These are phyloP conservation scores for Leptinotarsa defecta DNA, from an alignment of 1,140 invertebrate genomes.

Conservation along the genomic window DNA sequence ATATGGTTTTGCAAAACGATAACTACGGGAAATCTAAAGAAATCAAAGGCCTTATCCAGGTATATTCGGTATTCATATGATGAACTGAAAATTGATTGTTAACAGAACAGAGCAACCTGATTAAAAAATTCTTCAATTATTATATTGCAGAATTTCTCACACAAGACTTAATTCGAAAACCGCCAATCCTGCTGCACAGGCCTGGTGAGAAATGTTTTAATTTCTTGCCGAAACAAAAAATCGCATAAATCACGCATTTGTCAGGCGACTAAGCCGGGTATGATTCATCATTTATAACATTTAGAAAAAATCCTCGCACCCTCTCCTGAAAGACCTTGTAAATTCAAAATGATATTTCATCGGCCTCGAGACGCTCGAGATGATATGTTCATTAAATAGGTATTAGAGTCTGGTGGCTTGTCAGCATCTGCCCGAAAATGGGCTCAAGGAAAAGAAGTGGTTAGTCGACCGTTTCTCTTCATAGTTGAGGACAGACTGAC, in stretches of 20 bases:
- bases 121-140: too few relatives aligned
- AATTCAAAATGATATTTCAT: background rate
- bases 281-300: constrained; percentile 8
- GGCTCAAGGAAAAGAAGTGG: background rate
- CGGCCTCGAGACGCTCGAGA: background rate
- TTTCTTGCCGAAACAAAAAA: background rate
- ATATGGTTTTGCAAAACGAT: too few relatives aligned
- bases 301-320: background rate
- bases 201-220: background rate
- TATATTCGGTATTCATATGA: too few relatives aligned
- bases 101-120: too few relatives aligned
- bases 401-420: constrained; percentile 5
- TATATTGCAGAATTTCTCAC: too few relatives aligned
- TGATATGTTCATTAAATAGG: constrained; percentile 8
- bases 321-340: background rate
- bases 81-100: too few relatives aligned
- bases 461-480: constrained; percentile 5
- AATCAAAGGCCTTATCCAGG: too few relatives aligned
- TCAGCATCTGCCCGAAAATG: constrained; percentile 2
- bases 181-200: too few relatives aligned
- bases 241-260: background rate
- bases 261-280: background rate
- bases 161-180: too few relatives aligned
- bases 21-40: too few relatives aligned
- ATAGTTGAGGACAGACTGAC: constrained; percentile 2